Evolutionary conservation across 2,797 vertebrate genomes (phyloP), one percentile per base, ranked within the genome.

Genomic region (Xyrichtys novacula): DNA sequence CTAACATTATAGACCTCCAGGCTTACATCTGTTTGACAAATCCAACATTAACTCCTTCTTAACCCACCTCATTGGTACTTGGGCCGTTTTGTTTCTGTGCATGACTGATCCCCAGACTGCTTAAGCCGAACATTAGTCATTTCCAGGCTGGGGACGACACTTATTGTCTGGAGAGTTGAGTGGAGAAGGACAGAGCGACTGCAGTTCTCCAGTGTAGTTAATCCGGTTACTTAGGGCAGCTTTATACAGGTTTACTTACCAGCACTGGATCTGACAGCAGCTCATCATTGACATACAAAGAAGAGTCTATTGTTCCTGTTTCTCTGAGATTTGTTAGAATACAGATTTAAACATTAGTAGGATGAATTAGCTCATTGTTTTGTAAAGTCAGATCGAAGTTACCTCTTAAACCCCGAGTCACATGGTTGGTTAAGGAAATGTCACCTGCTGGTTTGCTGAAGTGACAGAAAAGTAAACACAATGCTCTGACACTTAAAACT

Each of bases 171-270:
- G 47, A 65, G 57, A 65, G 57, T 43, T 85, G 66, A 74, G 65
- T 66, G 44, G 78, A 68, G 59, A 65, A 55, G 74, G 68, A 58
- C 73, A 62, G 60, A 60, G 56, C 42, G 47, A 32, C 65, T 48
- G 55, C 60, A 56, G 71, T 48, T 65, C 60, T 49, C 60, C 31
- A 61, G 67, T 53, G 53, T 19, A 74, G 56, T 68, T 78, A 82
- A 87, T 87, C 84, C 80, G 31, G 34, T 80, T 80, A 82, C 71
- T 71, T 47, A 65, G 60, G 42, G 68, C 50, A 49, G 78, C 44
- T 57, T 72, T 71, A 29, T 49, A 17, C 55, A 46, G 61, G 40
- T 80, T 83, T 73, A 80, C 10, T 83, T 73, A 80, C 10, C 58
- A 36, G 66, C 48, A 47, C 53, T 53, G 23, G 22, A 66, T 76